These are phyloP conservation scores for Pristionchus mayeri DNA, from an alignment of 2,888 invertebrate genomes.

Conservation along the genomic window DNA sequence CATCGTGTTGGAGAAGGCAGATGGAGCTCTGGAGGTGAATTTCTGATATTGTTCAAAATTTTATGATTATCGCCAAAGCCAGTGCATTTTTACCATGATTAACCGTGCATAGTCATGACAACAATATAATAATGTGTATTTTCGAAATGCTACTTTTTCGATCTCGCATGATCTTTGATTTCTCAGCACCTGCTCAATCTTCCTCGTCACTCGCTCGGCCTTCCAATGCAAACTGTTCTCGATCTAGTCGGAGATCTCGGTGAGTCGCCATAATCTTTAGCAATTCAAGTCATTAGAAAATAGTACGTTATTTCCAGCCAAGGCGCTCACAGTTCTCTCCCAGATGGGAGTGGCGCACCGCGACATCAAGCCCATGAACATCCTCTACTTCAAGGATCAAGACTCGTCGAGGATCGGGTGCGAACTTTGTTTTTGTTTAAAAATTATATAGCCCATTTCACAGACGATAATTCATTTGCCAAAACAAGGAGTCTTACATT, in stretches of 20 bases:
- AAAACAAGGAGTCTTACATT: too few species aligned
- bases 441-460: too few species aligned
- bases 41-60: too few species aligned
- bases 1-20: not conserved
- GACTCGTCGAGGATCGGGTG: not conserved
- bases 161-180: not conserved
- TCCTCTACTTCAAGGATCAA: not conserved
- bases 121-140: too few species aligned
- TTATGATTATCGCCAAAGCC: too few species aligned
- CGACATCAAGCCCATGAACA: slow-evolving; percentile 19
- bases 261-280: not conserved
- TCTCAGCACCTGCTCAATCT: slow-evolving; percentile 26
- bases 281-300: not conserved
- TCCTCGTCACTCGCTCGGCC: not conserved
- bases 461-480: too few species aligned
- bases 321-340: not conserved
- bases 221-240: not conserved
- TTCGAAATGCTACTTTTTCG: too few species aligned
- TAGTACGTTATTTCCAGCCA: not conserved
- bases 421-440: too few species aligned
- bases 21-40: slow-evolving; percentile 20
- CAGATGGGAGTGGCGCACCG: slow-evolving; percentile 1
- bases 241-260: slow-evolving; percentile 5
- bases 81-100: too few species aligned
- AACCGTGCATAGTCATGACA: too few species aligned